Conservation (phyloP, 2,888 invertebrate species). For the Loripinus fragilis region DNA sequence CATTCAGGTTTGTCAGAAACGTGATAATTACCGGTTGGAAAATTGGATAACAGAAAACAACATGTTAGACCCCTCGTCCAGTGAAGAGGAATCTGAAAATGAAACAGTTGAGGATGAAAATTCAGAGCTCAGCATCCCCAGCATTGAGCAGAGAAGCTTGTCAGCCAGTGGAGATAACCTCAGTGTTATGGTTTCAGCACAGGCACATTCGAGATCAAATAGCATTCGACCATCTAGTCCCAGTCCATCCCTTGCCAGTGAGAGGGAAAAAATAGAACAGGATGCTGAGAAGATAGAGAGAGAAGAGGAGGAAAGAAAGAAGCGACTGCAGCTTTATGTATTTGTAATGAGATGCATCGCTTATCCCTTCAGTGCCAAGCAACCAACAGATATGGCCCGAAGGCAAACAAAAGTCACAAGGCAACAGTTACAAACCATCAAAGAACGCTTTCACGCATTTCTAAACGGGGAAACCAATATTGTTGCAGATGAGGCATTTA, state of each 20-base stretch:
- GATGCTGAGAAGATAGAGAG: slow-evolving; percentile 94
- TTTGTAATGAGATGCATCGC: slow-evolving; percentile 99
- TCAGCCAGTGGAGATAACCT: slow-evolving; percentile 83
- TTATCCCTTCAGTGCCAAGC: slow-evolving; percentile 99
- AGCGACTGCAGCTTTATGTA: slow-evolving; percentile 97
- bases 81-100: slow-evolving; percentile 97
- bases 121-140: slow-evolving; percentile 80
- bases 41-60: slow-evolving; percentile 34
- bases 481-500: slow-evolving; percentile 90
- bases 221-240: slow-evolving; percentile 93
- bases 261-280: slow-evolving; percentile 86
- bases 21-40: neutral
- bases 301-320: slow-evolving; percentile 97
- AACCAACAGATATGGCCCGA: slow-evolving; percentile 98
- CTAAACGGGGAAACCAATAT: slow-evolving; percentile 96
- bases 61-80: slow-evolving; percentile 98
- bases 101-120: slow-evolving; percentile 87
- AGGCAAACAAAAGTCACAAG: slow-evolving; percentile 98
- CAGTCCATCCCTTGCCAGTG: slow-evolving; percentile 95
- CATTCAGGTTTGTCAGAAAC: neutral
- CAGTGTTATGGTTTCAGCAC: slow-evolving; percentile 73
- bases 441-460: slow-evolving; percentile 96
- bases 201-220: slow-evolving; percentile 82
- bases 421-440: slow-evolving; percentile 96
- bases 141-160: slow-evolving; percentile 81